Base-by-base conservation (phyloP, 2,797 vertebrate species). In the Poecilia gillii region DNA sequence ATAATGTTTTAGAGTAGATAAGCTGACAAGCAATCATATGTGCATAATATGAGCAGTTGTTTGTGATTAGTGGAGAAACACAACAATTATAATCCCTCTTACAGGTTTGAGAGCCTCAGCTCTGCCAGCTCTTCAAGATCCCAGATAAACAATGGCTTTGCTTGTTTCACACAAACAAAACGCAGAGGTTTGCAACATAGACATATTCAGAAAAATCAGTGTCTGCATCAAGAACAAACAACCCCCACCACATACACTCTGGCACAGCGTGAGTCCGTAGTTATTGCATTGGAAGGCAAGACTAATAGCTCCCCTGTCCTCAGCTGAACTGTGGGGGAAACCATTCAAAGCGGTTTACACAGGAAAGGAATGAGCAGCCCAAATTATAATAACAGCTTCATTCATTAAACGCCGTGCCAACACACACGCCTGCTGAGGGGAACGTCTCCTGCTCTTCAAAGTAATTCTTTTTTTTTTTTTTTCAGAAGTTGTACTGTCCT, bases 221-320 rank as follows among this genome's bases (percentile, higher is more conserved):
- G 75, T 90, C 87, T 85, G 85, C 87, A 80, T 87, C 41, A 59
- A 81, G 79, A 90, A 85, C 87, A 90, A 87, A 85, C 84, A 84
- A 70, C 80, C 80, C 79, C 71, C 75, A 31, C 2, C 86, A 87
- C 83, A 82, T 83, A 84, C 83, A 81, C 82, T 79, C 80, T 1
- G 74, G 73, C 87, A 2, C 87, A 92, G 88, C 85, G 0, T 77
- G 87, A 83, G 82, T 72, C 84, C 59, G 20, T 76, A 33, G 85
- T 91, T 92, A 89, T 88, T 86, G 87, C 81, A 51, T 51, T 78
- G 83, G 81, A 85, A 89, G 82, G 85, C 71, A 12, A 12, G 75
- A 91, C 80, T 88, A 80, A 87, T 84, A 82, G 84, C 85, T 80
- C 33, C 23, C 55, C 53, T 92, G 90, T 94, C 91, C 93, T 94